Percentiles rank a stretch among this genome's conserved stretches.
These are phyloP conservation scores for Diprion similis DNA, from an alignment of 1,140 invertebrate genomes.

Conservation along the genomic window DNA sequence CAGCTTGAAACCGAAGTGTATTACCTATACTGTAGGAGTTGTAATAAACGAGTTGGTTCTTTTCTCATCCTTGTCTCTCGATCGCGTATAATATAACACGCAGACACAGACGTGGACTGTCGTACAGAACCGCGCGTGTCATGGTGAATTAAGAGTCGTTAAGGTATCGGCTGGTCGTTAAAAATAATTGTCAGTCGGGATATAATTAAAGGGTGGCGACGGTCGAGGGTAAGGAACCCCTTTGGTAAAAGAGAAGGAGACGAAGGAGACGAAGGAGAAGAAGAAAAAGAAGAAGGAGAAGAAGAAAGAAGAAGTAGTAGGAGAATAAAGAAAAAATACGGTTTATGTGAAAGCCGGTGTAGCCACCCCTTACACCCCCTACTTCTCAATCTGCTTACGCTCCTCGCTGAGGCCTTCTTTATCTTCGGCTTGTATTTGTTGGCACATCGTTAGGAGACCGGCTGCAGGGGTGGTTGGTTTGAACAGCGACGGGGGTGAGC, in stretches of 20 bases:
- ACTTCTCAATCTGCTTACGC: constrained; percentile 55
- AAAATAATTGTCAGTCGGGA: constrained; percentile 60
- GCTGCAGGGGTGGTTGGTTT: constrained; percentile 34
- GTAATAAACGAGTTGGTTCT: too few species aligned
- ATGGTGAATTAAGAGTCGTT: constrained; percentile 53
- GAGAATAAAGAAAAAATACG: background rate
- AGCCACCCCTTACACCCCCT: constrained; percentile 20
- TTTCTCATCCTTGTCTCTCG: too few species aligned
- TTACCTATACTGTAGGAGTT: too few species aligned
- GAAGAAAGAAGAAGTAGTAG: background rate
- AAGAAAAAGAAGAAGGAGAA: too few species aligned
- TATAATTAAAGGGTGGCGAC: constrained; percentile 54
- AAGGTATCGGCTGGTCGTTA: constrained; percentile 59
- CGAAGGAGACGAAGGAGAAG: too few species aligned
- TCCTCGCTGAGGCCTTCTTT: constrained; percentile 42
- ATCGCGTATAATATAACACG: too few species aligned
- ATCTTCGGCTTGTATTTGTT: constrained; percentile 55
- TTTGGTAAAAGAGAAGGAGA: too few species aligned
- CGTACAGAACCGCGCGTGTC: too few species aligned
- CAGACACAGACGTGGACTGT: too few species aligned
- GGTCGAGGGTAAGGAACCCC: background rate
- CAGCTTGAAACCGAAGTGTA: too few species aligned
- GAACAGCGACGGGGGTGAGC: constrained; percentile 2
- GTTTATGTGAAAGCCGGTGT: constrained; percentile 23
- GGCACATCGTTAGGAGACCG: constrained; percentile 58